Evolutionary conservation across 2,113 vertebrate species (phyloP).

Genomic region (Myotis davidii): DNA sequence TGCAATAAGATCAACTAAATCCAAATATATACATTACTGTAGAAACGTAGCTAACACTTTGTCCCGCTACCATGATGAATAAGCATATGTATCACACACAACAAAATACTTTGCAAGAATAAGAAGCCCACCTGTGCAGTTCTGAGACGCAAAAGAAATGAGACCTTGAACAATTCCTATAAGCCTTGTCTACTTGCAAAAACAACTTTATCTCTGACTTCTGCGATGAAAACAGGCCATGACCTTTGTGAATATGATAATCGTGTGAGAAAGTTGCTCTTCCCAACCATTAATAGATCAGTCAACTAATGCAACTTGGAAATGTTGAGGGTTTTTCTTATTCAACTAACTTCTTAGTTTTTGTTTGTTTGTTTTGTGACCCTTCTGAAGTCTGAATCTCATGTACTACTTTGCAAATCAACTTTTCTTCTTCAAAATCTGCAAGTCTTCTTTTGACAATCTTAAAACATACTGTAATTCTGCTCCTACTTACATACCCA

Average conservation of each 20-base stretch:
- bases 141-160: not conserved
- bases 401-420: not conserved
- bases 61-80: not conserved
- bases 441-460: slow-evolving; percentile 23
- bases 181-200: not conserved
- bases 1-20: not conserved
- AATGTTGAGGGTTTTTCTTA: not conserved
- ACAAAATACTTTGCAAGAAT: not conserved
- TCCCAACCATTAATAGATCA: not conserved
- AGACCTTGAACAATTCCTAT: not conserved
- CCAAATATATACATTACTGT: not conserved
- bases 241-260: not conserved
- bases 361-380: not conserved
- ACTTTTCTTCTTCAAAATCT: not conserved
- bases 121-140: not conserved
- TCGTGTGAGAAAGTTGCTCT: not conserved
- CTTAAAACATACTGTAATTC: not conserved
- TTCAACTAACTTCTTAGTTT: not conserved
- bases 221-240: not conserved
- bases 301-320: not conserved
- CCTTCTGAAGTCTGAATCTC: not conserved
- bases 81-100: not conserved
- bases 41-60: not conserved
- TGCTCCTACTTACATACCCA: not conserved
- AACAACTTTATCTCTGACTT: not conserved